Evolutionary conservation across 1,140 invertebrate genomes (phyloP).

Genomic region (Drosophila insularis): DNA sequence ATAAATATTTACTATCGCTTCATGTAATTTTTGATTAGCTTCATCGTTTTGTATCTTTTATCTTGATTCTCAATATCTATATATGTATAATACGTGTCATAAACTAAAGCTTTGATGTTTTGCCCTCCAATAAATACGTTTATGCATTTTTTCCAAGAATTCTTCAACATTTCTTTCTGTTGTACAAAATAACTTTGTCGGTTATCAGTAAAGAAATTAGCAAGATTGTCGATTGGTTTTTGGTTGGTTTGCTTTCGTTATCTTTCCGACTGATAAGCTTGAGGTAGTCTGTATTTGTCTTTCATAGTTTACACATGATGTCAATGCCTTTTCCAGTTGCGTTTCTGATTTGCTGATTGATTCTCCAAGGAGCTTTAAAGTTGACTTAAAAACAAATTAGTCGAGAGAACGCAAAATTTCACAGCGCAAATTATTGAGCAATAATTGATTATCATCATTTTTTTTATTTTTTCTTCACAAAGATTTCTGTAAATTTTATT

Average conservation of each 20-base stretch:
- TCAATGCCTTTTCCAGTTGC: constrained; percentile 31
- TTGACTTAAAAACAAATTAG: constrained; percentile 10
- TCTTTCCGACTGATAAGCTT: constrained; percentile 1
- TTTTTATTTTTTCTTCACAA: background rate
- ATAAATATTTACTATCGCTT: too few species aligned
- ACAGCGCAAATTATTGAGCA: background rate
- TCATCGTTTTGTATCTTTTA: too few species aligned
- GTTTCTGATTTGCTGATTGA: constrained; percentile 49
- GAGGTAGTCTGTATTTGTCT: constrained; percentile 6
- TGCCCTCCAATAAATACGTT: background rate
- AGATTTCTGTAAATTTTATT: constrained; percentile 9
- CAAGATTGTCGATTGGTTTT: constrained; percentile 4
- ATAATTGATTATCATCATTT: constrained; percentile 8
- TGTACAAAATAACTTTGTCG: background rate
- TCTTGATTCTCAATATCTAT: too few species aligned
- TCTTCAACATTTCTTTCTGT: background rate
- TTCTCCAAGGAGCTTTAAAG: constrained; percentile 14
- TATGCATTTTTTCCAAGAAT: background rate
- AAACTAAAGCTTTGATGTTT: background rate
- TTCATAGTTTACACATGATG: constrained; percentile 31
- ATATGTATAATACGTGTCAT: too few species aligned
- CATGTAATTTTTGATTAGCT: too few species aligned
- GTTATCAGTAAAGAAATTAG: constrained; percentile 5
- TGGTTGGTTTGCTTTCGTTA: background rate
- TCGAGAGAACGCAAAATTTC: background rate